phyloP scores from a whole-genome alignment of 2,113 vertebrate species.

The Rattus rattus region DNA sequence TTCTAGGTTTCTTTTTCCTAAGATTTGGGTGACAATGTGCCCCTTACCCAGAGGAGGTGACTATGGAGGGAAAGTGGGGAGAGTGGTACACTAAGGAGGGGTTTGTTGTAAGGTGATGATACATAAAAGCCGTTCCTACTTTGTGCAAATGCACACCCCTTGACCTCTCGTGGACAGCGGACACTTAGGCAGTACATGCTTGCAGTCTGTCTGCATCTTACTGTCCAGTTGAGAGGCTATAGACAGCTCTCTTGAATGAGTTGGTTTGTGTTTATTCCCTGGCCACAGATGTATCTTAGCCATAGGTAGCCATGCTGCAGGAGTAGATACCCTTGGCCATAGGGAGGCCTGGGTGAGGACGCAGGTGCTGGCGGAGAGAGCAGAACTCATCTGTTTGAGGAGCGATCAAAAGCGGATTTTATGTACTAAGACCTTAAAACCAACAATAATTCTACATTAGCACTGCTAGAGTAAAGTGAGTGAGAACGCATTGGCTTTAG shows the following conservation, averaged over 20 bases:
- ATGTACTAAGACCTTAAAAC: neutral
- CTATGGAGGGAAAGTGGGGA: neutral
- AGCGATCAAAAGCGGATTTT: neutral
- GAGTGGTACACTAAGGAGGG: slow-evolving; percentile 10
- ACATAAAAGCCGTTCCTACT: neutral
- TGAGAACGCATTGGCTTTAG: slow-evolving; percentile 21
- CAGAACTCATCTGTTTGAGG: neutral
- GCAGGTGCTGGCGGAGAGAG: neutral
- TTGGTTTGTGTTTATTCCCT: slow-evolving; percentile 3
- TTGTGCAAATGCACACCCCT: neutral
- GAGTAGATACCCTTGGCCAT: neutral
- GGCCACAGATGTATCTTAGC: neutral
- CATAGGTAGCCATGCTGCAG: neutral
- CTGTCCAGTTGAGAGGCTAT: neutral
- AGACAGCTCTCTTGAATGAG: neutral
- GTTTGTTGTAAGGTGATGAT: slow-evolving; percentile 20
- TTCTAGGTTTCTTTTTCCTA: slow-evolving; percentile 24
- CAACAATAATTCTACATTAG: neutral
- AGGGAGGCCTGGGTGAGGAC: neutral
- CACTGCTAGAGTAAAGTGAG: neutral
- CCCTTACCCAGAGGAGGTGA: neutral
- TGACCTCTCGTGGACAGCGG: neutral
- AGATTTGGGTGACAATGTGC: slow-evolving; percentile 15
- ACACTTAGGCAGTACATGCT: neutral
- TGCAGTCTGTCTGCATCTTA: neutral